These are phyloP conservation scores for Thelaira solivaga DNA, from an alignment of 2,888 invertebrate species.

Conservation along the genomic window DNA sequence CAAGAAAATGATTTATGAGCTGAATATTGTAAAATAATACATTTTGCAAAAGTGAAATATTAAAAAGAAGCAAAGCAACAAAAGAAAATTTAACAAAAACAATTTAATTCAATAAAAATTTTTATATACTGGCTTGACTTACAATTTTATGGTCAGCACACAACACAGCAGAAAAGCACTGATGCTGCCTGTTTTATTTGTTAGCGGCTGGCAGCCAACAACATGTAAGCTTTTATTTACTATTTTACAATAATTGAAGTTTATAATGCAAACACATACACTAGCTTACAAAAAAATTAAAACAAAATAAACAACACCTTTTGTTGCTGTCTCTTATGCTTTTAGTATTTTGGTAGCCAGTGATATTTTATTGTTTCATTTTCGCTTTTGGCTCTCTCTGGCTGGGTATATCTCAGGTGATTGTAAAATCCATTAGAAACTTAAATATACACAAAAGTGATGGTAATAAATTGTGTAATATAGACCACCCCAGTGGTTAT, in stretches of 20 bases:
- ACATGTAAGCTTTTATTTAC: constrained; percentile 1
- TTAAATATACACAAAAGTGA: constrained; percentile 5
- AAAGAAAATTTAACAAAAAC: constrained; percentile 22
- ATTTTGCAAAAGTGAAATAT: constrained; percentile 27
- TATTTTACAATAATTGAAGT: constrained; percentile 25
- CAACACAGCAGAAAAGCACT: background rate
- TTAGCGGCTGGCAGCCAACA: background rate
- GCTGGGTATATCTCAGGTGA: constrained; percentile 1
- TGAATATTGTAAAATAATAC: constrained; percentile 36
- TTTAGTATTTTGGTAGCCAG: constrained; percentile 16
- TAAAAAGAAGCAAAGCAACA: background rate
- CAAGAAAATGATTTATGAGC: constrained; percentile 37
- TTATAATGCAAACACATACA: background rate
- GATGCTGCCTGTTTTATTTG: background rate
- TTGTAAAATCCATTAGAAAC: constrained; percentile 20
- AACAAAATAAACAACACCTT: background rate
- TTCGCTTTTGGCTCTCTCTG: background rate
- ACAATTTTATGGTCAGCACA: constrained; percentile 38
- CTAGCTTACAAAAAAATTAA: background rate
- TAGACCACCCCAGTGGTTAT: constrained; percentile 8
- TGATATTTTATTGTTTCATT: constrained; percentile 7
- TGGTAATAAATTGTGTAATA: background rate
- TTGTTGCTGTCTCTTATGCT: constrained; percentile 34
- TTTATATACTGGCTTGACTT: constrained; percentile 33
- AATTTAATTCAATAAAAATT: constrained; percentile 45